Evolutionary conservation across 2,888 invertebrate genomes (phyloP).

Genomic region (Microctonus brassicae): DNA sequence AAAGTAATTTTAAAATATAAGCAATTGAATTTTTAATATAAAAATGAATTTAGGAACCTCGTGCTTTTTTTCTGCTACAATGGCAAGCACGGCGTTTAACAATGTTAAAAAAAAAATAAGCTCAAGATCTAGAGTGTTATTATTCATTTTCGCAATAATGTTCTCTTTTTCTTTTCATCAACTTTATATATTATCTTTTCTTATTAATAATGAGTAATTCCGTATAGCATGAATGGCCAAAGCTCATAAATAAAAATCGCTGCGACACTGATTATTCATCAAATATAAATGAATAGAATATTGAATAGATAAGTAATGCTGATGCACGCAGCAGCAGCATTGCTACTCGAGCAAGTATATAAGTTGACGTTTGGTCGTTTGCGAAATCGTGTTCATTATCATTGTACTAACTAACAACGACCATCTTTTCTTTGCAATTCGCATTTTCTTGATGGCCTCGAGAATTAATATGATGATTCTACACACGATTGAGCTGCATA

Average conservation of each 20-base stretch:
- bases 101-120: conserved; percentile 1
- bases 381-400: conserved; percentile 20
- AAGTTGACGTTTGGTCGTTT: conserved; percentile 32
- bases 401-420: conserved; percentile 49
- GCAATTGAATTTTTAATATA: conserved; percentile 12
- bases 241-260: conserved; percentile 14
- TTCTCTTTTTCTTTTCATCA: conserved; percentile 19
- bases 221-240: conserved; percentile 39
- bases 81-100: conserved; percentile 16
- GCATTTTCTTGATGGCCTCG: conserved; percentile 40
- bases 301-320: neutral
- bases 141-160: conserved; percentile 27
- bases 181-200: conserved; percentile 18
- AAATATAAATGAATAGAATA: conserved; percentile 17
- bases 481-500: neutral
- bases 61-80: conserved; percentile 56
- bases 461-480: conserved; percentile 12
- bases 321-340: conserved; percentile 23
- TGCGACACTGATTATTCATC: conserved; percentile 11
- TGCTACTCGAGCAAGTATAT: neutral
- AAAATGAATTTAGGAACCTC: conserved; percentile 65
- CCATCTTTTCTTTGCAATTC: conserved; percentile 46
- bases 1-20: neutral
- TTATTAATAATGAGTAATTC: conserved; percentile 24
- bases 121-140: conserved; percentile 15